A percentile compares a stretch with the other conserved stretches of the same genome.
These are phyloP conservation scores for Zoanthus solanderi DNA, from an alignment of 92 coral and sea anemone species.

Conservation along the genomic window DNA sequence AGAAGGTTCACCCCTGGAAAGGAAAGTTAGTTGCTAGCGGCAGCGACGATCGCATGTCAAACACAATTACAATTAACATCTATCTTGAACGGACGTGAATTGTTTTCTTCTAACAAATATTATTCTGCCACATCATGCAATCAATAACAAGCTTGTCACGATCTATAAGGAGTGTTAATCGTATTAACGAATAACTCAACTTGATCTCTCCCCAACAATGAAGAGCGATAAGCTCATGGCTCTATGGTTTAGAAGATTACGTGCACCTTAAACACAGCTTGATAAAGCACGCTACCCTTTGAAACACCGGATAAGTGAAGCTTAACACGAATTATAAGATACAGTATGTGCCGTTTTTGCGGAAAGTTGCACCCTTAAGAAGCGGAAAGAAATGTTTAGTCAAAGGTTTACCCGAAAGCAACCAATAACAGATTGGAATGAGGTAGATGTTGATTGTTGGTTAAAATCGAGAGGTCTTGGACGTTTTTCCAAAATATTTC, in stretches of 20 bases:
- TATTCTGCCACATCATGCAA: conserved; percentile 32
- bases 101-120: conserved; percentile 27
- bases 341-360: background rate
- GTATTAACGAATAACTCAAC: conserved; percentile 36
- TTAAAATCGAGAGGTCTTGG: conserved; percentile 40
- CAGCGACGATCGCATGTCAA: conserved; percentile 20
- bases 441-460: conserved; percentile 26
- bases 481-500: conserved; percentile 19
- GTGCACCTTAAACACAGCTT: conserved; percentile 1
- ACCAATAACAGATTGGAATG: conserved; percentile 37
- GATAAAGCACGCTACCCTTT: background rate
- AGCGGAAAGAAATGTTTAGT: conserved; percentile 22
- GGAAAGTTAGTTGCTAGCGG: conserved; percentile 12
- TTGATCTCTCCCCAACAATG: background rate
- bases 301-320: background rate
- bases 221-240: background rate
- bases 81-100: conserved; percentile 6
- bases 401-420: conserved; percentile 8
- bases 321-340: background rate
- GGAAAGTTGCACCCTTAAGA: background rate
- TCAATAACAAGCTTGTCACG: conserved; percentile 26
- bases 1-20: background rate
- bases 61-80: conserved; percentile 6
- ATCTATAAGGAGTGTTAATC: conserved; percentile 26
- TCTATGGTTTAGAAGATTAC: conserved; percentile 34